Evolutionary conservation across 2,797 vertebrate genomes (phyloP).

Genomic region (Oreochromis mossambicus): DNA sequence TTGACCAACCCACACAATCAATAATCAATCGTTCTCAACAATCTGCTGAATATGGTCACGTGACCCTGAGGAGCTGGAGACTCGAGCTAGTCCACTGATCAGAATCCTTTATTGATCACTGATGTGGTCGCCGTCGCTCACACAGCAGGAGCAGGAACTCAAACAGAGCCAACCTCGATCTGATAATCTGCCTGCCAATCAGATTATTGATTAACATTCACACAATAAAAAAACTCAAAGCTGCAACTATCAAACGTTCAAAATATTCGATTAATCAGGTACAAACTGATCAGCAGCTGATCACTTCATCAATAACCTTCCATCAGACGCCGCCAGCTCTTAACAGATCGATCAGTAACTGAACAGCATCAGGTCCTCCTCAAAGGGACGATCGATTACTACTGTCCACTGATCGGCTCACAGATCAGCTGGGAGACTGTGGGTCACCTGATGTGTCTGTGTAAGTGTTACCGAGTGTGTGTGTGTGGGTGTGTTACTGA

Average conservation of each 20-base stretch:
- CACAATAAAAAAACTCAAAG: neutral
- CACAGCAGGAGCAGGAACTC: neutral
- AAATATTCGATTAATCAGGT: neutral
- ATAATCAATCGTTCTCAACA: neutral
- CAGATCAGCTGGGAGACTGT: neutral
- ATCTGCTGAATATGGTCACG: neutral
- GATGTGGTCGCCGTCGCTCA: neutral
- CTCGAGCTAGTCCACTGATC: neutral
- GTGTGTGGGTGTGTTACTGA: neutral
- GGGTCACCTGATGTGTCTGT: neutral
- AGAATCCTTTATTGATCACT: neutral
- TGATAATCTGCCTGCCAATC: neutral
- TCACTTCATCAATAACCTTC: neutral
- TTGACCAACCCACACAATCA: neutral
- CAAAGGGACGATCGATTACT: neutral
- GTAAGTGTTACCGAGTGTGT: neutral
- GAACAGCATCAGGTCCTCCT: neutral
- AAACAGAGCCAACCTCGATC: rapidly evolving
- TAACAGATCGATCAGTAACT: neutral
- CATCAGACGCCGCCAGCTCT: neutral
- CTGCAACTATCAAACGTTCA: rapidly evolving
- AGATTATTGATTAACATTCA: neutral
- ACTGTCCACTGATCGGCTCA: neutral
- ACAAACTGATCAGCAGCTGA: neutral
- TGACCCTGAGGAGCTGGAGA: neutral